Base-by-base conservation (phyloP, 2,113 vertebrate genomes). In the Pelecanus crispus region DNA sequence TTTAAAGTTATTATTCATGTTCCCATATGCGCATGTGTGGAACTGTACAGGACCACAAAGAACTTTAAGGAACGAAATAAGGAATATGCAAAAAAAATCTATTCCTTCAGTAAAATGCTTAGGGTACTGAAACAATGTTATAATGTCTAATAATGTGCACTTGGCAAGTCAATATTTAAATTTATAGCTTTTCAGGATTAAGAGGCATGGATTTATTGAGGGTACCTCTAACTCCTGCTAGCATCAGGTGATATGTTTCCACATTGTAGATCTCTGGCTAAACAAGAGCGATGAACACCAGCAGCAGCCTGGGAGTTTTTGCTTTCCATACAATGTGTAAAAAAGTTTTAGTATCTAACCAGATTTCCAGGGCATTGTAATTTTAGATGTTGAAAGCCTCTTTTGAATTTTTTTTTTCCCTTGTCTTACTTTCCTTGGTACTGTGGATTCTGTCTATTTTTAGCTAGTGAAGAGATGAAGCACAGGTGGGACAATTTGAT, bases 11-110 rank as follows among this genome's bases (percentile, higher is more conserved):
- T 12, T 78, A 14, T 42, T 92, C 11, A 1, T 68, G 38, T 44
- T 77, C 11, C 17, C 4, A 1, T 10, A 18, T 6, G 2, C 0
- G 0, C 24, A 3, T 17, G 12, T 26, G 31, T 28, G 44, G 47
- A 68, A 31, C 28, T 34, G 31, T n/a, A n/a, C 16, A 61, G 49
- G 19, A 38, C 13, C 47, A 32, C 15, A 22, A n/a, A 56, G 25
- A 70, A 17, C 42, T 58, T 59, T 0, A 61, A n/a, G 61, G 44
- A 59, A 19, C 16, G 52, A 56, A 80, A 56, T 34, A 17, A 77
- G 45, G 32, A 61, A 31, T 13, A 25, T 2, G 7, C 17, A 65
- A 63, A 80, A 63, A 80, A 87, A 90, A 52, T 38, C 40, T 61
- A 4, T 84, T 77, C 13, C 14, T 83, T 61, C 72, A 84, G 42